Percentiles rank a stretch among this genome's conserved stretches.
phyloP scores from a whole-genome alignment of 2,113 vertebrate genomes.

The Mola mola region DNA sequence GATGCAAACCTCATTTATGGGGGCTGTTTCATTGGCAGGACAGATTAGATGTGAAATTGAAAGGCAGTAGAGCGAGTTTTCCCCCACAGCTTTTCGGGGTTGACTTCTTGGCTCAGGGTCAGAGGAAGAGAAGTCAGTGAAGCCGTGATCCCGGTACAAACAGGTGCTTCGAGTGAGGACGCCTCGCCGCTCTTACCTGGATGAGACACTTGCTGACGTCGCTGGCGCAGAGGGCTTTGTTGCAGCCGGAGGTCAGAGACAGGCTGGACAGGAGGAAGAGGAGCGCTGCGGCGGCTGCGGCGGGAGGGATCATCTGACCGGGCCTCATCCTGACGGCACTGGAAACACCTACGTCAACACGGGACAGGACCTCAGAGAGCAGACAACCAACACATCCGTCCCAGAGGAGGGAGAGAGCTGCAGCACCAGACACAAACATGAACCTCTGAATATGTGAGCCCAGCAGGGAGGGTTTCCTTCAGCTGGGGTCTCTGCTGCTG shows the following conservation, averaged over 20 bases:
- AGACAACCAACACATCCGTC: constrained; percentile 32
- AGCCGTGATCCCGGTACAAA: no score
- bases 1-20: no score
- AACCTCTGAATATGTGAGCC: neutral
- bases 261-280: constrained; percentile 84
- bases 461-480: neutral
- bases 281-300: constrained; percentile 71
- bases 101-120: no score
- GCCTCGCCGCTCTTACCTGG: constrained; percentile 89
- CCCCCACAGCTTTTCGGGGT: no score
- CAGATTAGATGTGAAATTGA: no score
- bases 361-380: constrained; percentile 19
- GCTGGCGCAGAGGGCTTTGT: constrained; percentile 96
- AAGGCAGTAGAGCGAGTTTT: no score
- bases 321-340: constrained; percentile 86
- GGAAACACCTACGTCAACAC: constrained; percentile 61
- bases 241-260: constrained; percentile 85
- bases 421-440: neutral
- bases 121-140: no score
- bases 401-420: constrained; percentile 1
- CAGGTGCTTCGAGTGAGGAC: no score
- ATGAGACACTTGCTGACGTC: constrained; percentile 99
- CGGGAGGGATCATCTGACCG: constrained; percentile 67
- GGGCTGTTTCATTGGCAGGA: no score
- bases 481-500: neutral